A percentile compares a stretch with the other conserved stretches of the same genome.
Conservation (phyloP, 2,797 vertebrate genomes). For the Monodelphis domestica region DNA sequence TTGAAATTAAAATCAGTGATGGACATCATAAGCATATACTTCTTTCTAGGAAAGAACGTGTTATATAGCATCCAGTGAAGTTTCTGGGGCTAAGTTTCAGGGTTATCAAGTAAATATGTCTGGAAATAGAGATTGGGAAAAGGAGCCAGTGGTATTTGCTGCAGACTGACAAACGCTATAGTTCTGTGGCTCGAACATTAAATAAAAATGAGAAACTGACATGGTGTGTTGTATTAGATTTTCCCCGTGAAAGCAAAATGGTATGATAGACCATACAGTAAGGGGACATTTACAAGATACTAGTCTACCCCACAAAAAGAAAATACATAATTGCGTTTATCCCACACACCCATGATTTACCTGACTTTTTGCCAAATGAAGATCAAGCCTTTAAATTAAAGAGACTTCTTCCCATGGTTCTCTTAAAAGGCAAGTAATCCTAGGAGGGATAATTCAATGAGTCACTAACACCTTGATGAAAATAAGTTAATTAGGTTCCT, state of each 20-base stretch:
- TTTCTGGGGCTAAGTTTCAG: too few species aligned
- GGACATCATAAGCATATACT: conserved; percentile 34
- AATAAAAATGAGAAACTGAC: not conserved
- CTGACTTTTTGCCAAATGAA: not conserved
- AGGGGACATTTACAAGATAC: not conserved
- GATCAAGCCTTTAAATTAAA: not conserved
- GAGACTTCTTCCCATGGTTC: not conserved
- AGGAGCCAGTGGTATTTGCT: not conserved
- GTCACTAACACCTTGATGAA: not conserved
- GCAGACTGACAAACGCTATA: not conserved
- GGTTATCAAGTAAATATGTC: not conserved
- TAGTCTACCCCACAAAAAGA: not conserved
- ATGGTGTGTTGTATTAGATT: not conserved
- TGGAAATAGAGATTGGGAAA: not conserved
- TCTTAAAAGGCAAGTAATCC: not conserved
- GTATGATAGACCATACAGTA: not conserved
- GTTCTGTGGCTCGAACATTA: not conserved
- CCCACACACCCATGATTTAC: not conserved
- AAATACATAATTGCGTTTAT: not conserved
- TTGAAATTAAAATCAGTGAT: conserved; percentile 18
- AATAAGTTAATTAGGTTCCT: not conserved
- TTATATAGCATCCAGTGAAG: not conserved
- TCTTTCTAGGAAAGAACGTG: conserved; percentile 9
- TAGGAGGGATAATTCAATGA: not conserved
- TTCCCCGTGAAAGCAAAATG: not conserved